Evolutionary conservation across 2,113 vertebrate species (phyloP).

Genomic region (Upupa epops): DNA sequence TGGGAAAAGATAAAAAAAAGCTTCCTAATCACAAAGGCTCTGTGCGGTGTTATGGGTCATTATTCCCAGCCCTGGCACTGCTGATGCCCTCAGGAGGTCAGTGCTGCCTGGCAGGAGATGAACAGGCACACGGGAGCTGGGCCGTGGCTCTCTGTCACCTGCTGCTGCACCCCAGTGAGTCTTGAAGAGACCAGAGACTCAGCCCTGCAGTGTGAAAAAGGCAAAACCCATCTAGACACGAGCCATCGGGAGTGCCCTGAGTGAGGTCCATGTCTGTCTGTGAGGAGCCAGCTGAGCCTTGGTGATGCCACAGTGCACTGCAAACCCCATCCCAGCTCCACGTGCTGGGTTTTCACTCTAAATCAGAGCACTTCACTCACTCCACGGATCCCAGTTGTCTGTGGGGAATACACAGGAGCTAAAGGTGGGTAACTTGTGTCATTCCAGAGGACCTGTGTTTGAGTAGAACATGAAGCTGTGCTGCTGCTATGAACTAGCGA

Average conservation of each 20-base stretch:
- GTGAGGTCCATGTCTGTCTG: not conserved
- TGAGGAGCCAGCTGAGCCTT: not conserved
- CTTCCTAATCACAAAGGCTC: constrained; percentile 6
- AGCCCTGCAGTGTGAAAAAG: not conserved
- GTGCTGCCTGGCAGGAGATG: not conserved
- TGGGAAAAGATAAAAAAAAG: not conserved
- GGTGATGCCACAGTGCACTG: accelerated
- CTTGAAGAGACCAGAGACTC: not conserved
- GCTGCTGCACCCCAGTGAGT: accelerated
- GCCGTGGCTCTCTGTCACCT: accelerated
- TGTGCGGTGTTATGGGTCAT: not conserved
- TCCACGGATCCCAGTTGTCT: no score
- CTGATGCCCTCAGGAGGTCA: not conserved
- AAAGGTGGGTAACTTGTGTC: not conserved
- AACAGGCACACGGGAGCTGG: accelerated
- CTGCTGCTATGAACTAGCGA: not conserved
- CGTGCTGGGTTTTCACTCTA: not conserved
- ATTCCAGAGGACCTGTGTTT: not conserved
- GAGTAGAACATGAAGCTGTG: not conserved
- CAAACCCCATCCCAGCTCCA: not conserved
- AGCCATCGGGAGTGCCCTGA: not conserved
- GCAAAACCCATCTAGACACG: not conserved
- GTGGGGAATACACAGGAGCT: accelerated
- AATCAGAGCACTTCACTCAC: not conserved
- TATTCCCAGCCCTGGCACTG: not conserved